Base-by-base conservation (phyloP, 2,888 invertebrate genomes). In the Sphecodes monilicornis region DNA sequence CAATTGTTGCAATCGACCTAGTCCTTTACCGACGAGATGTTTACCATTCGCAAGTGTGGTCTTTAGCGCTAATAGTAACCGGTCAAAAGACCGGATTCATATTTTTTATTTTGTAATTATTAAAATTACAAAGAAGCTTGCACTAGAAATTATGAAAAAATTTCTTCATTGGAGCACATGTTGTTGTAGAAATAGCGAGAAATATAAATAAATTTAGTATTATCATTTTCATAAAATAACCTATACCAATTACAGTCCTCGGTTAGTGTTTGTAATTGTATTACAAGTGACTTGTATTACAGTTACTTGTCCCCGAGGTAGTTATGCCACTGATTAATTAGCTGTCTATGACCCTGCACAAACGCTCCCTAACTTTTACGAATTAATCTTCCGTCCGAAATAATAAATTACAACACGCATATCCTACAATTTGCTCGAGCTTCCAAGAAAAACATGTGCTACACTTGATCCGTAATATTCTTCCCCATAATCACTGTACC, bases 341-440 rank as follows among this genome's bases (percentile, higher is more conserved):
- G 72, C 84, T 57, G 80, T 41, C 79, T 78, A 82, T 78, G 79
- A 84, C 80, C 66, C 77, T 73, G 76, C 78, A 69, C 66, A 32
- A 76, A 26, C 36, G 69, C 41, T 69, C 64, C 72, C 66, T 46
- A 66, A 64, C 16, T 26, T 32, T 78, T 66, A 60, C 73, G 78
- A 26, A 87, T 87, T 85, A 86, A 88, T 81, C 54, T 50, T 26
- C 50, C 50, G 50, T 50, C 54, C 75, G 39, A 70, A 78, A 84
- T 79, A 85, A 88, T 83, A 82, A 90, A 86, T 88, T 82, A 80
- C 78, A 54, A 36, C 41, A 46, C 50, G 26, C 69, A 60, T 68
- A 75, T 74, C 39, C 70, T 70, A 82, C 84, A 86, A 86, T 85
- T 85, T 81, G 82, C 82, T 72, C 43, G 22, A 73, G 29, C n/a